Base-by-base conservation (phyloP, 30 jellyfish, hydroid and myxozoan genomes). In the Aurelia sp. region DNA sequence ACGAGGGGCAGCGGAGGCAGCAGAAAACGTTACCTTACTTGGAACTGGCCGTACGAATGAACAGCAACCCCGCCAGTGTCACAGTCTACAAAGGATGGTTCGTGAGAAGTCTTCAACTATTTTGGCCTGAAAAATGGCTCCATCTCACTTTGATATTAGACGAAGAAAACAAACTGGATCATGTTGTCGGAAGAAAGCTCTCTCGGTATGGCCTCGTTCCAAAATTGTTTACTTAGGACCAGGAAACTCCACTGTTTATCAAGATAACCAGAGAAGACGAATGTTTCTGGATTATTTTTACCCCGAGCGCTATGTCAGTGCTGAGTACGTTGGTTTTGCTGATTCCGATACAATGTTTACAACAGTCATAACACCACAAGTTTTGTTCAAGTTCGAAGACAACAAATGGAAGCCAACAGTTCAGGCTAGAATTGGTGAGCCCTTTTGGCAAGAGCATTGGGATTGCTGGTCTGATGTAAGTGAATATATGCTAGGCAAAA, bases 281-380 rank as follows among this genome's bases (percentile, higher is more conserved):
- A 83, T 71, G 91, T 83, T 12, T 40, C 5, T 11, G 41, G 92
- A 74, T 27, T 27, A 27, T 27, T 27, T 27, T 27, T 27, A 27
- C 33, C 33, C 33, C 33, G 33, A 27, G 33, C 30, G 35, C 27
- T 90, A 21, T 48, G 48, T 73, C 12, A 15, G 22, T 19, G 86
- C 86, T 9, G 88, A 77, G 24, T 83, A 33, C 55, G 80, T 83
- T 33, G 93, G 92, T 18, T 83, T 31, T 53, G 93, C 74, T 5
- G 93, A 83, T 72, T 8, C 92, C 51, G 93, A 83, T 55, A 72
- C 60, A 2, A 12, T 83, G 62, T 67, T 83, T 73, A 48, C 38
- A n/a, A 70, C 91, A 33, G 20, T 41, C 53, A 93, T 83, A 52
- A 83, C 93, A 12, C 92, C 91, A 2, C 19, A 72, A 9, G 13